Conservation (phyloP, 2,113 vertebrate genomes). For the Felis catus region F.catus_Fca126_mat1.0 CM031412.1:9690001-9690500, state of each 20-base stretch:
- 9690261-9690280: neutral
- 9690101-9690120: neutral
- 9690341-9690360: neutral
- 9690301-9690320: neutral
- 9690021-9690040: neutral
- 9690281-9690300: neutral
- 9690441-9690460: neutral
- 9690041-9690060: neutral
- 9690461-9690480: neutral
- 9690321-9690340: neutral
- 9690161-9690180: neutral
- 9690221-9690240: neutral
- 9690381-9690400: neutral
- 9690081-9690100: neutral
- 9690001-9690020: neutral
- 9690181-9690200: neutral
- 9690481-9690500: neutral
- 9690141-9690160: neutral
- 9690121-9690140: neutral
- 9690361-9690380: neutral
- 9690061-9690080: neutral
- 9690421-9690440: neutral
- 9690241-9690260: neutral
- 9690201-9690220: neutral
- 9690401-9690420: accelerated